A percentile compares a stretch with the other conserved stretches of the same genome.
phyloP scores from a whole-genome alignment of 2,797 vertebrate genomes.

The Onychomys torridus region DNA sequence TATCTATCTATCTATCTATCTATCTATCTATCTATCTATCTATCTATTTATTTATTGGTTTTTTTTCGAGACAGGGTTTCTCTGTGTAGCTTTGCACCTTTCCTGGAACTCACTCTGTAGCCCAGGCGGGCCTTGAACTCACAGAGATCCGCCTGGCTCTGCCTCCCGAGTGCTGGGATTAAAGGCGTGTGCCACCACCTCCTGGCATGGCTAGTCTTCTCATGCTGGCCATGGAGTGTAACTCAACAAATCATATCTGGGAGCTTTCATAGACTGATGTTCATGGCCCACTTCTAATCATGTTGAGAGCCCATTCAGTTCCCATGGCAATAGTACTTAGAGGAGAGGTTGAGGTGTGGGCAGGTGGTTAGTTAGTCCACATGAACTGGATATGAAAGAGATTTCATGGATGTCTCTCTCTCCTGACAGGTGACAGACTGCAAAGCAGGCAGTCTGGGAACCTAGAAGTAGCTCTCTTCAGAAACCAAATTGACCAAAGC shows the following conservation, averaged over 20 bases:
- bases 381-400: neutral
- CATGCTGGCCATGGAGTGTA: neutral
- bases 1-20: no score
- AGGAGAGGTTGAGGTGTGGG: neutral
- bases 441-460: neutral
- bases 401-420: neutral
- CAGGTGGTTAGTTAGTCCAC: neutral
- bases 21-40: no score
- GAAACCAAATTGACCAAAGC: neutral
- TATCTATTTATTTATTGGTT: no score
- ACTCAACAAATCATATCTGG: neutral
- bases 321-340: neutral
- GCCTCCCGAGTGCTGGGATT: no score
- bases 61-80: no score
- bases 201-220: neutral
- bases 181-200: no score
- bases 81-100: no score
- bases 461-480: neutral
- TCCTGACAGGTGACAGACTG: neutral
- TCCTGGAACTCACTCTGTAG: no score
- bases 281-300: neutral
- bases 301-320: neutral
- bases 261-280: neutral
- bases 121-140: no score
- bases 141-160: no score